Base-by-base conservation (phyloP, 2,113 vertebrate genomes). In the Silurus asotus region DNA sequence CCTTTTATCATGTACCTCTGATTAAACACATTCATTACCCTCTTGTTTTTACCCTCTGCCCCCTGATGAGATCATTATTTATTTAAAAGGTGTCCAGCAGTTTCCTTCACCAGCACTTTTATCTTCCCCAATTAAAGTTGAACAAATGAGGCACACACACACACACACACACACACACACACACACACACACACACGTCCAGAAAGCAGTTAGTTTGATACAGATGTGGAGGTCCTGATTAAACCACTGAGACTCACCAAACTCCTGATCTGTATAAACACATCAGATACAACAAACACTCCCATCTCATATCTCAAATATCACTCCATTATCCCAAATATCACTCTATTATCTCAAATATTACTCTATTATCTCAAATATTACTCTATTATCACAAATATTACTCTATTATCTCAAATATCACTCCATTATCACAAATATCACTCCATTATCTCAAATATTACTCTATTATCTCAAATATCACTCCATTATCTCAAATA, bases 201-300 rank as follows among this genome's bases (percentile, higher is more conserved):
- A 88, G 87, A 90, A 87, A 86, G 77, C 80, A 88, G 88, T 91
- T 87, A 89, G 74, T 48, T 83, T 14, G 17, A 49, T 77, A 75
- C 90, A 92, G 88, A 90, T 92, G 92, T 85, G 86, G 89, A n/a
- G 84, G 37, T 37, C 37, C 37, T 89, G 90, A 88, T 90, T 89
- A 87, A 37, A 37, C 37, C 37, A 37, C 37, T 37, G 37, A 37
- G 37, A 37, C 37, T 2, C 87, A 70, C 67, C 65, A 51, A 67
- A 89, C 84, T 65, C 25, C 85, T 65, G 80, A 81, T 81, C 88
- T 88, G 84, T 83, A 37, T 37, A 37, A 37, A 37, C 37, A 37
- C 37, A 37, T 37, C 37, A 37, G 37, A 37, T 37, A 37, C 37
- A 37, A 37, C 37, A 37, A 37, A 37, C 37, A 37, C 37, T 37